Percentiles rank a stretch among this genome's conserved stretches.
These are phyloP conservation scores for Iselma pallidipennis DNA, from an alignment of 2,888 invertebrate genomes.

Conservation along the genomic window DNA sequence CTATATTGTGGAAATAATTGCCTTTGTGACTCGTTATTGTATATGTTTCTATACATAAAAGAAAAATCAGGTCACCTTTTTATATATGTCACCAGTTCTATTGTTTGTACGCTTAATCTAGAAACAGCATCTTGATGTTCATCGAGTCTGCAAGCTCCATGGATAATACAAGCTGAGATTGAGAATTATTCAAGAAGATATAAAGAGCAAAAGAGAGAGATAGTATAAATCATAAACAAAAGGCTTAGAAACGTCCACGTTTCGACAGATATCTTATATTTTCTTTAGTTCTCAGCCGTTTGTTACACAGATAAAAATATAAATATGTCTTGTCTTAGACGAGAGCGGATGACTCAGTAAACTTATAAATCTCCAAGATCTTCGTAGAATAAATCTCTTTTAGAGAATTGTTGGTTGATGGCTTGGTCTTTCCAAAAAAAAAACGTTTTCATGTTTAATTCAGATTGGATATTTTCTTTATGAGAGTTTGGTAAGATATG, in stretches of 20 bases:
- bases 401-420: conserved; percentile 39
- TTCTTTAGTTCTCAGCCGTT: conserved; percentile 47
- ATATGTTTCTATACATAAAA: too few relatives aligned
- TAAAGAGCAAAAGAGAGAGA: conserved; percentile 13
- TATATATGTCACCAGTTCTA: conserved; percentile 6
- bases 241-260: conserved; percentile 47
- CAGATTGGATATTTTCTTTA: conserved; percentile 49
- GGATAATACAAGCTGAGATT: conserved; percentile 15
- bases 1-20: conserved; percentile 11
- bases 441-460: conserved; percentile 51
- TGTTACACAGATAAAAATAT: conserved; percentile 52
- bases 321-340: conserved; percentile 51
- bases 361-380: conserved; percentile 51
- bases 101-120: conserved; percentile 21
- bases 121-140: conserved; percentile 16
- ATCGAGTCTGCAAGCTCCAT: neutral
- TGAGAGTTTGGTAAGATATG: conserved; percentile 33
- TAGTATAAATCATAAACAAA: conserved; percentile 47
- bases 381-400: conserved; percentile 45
- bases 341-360: conserved; percentile 47
- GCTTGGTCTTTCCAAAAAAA: conserved; percentile 30
- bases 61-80: too few relatives aligned
- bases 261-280: conserved; percentile 52
- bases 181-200: conserved; percentile 28
- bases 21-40: neutral